Percentiles rank a stretch among this genome's conserved stretches.
Evolutionary conservation across 2,888 invertebrate species (phyloP).

Genomic region (Psylliodes chrysocephalus): DNA sequence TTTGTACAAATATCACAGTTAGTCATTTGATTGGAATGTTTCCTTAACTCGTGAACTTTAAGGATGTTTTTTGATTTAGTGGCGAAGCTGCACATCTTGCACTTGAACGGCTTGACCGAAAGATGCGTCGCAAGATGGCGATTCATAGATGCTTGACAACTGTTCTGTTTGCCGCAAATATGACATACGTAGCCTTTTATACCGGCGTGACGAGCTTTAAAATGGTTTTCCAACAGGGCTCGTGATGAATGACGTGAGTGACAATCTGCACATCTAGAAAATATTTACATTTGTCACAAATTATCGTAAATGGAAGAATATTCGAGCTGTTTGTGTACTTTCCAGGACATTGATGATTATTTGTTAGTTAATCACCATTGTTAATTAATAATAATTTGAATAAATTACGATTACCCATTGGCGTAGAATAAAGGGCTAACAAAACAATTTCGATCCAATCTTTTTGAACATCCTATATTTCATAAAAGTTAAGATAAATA

Average conservation of each 20-base stretch:
- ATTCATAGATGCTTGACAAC: conserved; percentile 50
- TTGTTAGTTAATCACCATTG: too few relatives aligned
- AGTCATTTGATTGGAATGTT: conserved; percentile 43
- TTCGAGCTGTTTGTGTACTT: too few relatives aligned
- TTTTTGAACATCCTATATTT: too few relatives aligned
- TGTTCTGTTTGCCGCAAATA: conserved; percentile 51
- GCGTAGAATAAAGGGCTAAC: too few relatives aligned
- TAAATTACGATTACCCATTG: too few relatives aligned
- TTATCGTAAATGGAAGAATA: too few relatives aligned
- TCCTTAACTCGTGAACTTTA: conserved; percentile 45
- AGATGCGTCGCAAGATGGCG: conserved; percentile 50
- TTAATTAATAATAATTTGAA: too few relatives aligned
- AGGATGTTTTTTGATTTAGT: conserved; percentile 47
- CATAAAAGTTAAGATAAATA: too few relatives aligned
- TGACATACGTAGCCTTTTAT: conserved; percentile 49
- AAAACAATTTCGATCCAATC: too few relatives aligned
- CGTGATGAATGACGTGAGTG: conserved; percentile 46
- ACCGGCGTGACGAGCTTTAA: conserved; percentile 46
- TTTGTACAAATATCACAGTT: conserved; percentile 51
- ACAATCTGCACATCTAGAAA: conserved; percentile 46
- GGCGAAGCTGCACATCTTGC: conserved; percentile 45
- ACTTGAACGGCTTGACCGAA: conserved; percentile 44
- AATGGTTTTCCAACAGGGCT: conserved; percentile 47
- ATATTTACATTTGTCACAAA: background rate
- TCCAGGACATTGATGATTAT: too few relatives aligned